Evolutionary conservation across 2,113 vertebrate species (phyloP).

Genomic region (Neomonachus schauinslandi): DNA sequence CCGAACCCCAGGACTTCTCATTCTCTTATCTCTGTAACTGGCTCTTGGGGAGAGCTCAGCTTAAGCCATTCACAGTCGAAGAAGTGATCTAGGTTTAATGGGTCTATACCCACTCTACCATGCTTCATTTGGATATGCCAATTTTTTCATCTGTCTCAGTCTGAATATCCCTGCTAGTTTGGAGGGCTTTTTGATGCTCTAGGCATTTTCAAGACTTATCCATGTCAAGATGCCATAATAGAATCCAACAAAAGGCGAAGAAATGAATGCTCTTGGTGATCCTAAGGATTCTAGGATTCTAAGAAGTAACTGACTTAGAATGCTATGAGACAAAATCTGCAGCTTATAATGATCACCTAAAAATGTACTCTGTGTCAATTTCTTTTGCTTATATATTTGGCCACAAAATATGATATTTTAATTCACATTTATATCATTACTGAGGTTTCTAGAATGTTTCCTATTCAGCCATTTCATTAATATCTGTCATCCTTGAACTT

Average conservation of each 20-base stretch:
- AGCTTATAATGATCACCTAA: background rate
- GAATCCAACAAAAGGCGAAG: background rate
- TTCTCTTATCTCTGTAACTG: background rate
- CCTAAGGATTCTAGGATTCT: background rate
- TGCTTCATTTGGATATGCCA: rapidly evolving
- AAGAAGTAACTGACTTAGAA: background rate
- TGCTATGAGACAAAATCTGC: background rate
- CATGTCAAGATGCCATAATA: background rate
- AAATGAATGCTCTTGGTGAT: background rate
- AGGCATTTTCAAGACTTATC: background rate
- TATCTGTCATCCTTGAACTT: constrained; percentile 36
- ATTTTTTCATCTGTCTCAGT: background rate
- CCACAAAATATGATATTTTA: constrained; percentile 32
- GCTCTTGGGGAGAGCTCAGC: background rate
- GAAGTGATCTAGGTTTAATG: background rate
- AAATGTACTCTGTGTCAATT: background rate
- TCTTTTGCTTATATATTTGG: constrained; percentile 9
- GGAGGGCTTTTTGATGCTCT: background rate
- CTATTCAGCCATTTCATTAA: constrained; percentile 56
- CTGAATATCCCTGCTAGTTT: background rate
- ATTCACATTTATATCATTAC: constrained; percentile 36
- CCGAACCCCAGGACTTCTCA: background rate
- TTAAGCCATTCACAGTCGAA: background rate
- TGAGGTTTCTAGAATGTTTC: constrained; percentile 41
- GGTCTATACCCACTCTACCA: rapidly evolving